A percentile compares a stretch with the other conserved stretches of the same genome.
Evolutionary conservation across 53 echinoderm and acorn worm species (phyloP).

Genomic region (Pentamera pediparva): DNA sequence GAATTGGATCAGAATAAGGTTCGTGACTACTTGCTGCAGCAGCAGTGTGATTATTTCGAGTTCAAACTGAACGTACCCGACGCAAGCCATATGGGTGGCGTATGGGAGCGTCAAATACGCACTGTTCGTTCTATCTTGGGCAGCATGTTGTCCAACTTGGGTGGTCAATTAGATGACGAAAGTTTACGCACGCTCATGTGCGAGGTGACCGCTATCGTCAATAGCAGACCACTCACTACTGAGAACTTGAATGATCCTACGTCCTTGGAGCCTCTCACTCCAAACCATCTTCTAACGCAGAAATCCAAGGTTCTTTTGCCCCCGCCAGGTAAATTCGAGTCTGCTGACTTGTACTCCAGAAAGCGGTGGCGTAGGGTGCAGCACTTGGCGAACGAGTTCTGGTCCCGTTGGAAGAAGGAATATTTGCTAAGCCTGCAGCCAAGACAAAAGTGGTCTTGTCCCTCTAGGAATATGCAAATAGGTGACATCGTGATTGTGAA

Average conservation of each 20-base stretch:
- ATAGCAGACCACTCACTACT: neutral
- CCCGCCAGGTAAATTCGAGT: neutral
- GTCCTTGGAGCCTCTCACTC: neutral
- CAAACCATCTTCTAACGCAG: neutral
- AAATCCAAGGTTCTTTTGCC: neutral
- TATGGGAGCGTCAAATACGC: conserved; percentile 60
- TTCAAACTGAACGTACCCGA: conserved; percentile 30
- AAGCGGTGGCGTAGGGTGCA: conserved; percentile 19
- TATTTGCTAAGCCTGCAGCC: neutral
- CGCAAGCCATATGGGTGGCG: conserved; percentile 54
- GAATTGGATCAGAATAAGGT: conserved; percentile 42
- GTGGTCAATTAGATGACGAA: neutral
- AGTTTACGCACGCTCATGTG: neutral
- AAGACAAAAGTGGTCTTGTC: neutral
- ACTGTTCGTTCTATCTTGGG: conserved; percentile 48
- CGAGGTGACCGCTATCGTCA: neutral
- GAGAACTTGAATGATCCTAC: neutral
- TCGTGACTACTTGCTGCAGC: conserved; percentile 18
- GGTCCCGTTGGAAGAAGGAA: conserved; percentile 8
- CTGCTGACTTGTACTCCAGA: neutral
- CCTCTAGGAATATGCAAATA: neutral
- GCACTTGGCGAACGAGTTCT: neutral
- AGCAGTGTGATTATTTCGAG: conserved; percentile 41
- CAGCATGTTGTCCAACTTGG: conserved; percentile 24
- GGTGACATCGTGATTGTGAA: conserved; percentile 3